Evolutionary conservation across 2,888 invertebrate species (phyloP), one percentile per base, ranked within the genome.

Genomic region (Tenthredo mesomela): DNA sequence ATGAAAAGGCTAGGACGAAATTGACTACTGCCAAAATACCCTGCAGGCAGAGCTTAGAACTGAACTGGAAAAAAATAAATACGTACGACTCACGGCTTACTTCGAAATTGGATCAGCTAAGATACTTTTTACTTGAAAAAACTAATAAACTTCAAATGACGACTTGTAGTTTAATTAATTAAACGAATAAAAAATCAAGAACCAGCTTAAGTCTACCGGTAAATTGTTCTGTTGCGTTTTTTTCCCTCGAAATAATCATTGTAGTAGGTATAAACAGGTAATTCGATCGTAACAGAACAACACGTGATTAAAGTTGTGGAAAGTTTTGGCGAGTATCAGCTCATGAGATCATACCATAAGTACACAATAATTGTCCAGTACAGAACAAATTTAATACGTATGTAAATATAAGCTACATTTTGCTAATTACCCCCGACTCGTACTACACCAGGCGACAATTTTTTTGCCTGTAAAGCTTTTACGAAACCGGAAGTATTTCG

Each of bases 1-100:
- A 61, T 40, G 37, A 61, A 40, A 80, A 80, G 61, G 40, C 61
- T 40, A 80, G 80, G 80, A 61, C 40, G 80, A 80, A 61, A 80
- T 80, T 61, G 80, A 80, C 80, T 80, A 40, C 61, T 40, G 25
- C 1, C 54, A 6, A 40, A 80, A 77, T 77, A 77, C 12, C 77
- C n/a, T n/a, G n/a, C n/a, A 29, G 10, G 7, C 54, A 33, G 77
- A 50, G 77, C 50, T 77, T 18, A n/a, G 33, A 54, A 77, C 21
- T 77, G 33, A 77, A 18, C 77, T 33, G 54, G n/a, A 54, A 50
- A 50, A 29, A 54, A 37, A 37, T 7, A 77, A 77, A 50, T 50
- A 77, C 54, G 25, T 33, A 73, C 21, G 50, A 33, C 54, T 15
- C 18, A 77, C 54, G 50, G 29, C 33, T 77, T 25, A 33, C 29